A percentile compares a stretch with the other conserved stretches of the same genome.
Evolutionary conservation across 1,140 invertebrate genomes (phyloP).

Genomic region (Leptinotarsa defecta): DNA sequence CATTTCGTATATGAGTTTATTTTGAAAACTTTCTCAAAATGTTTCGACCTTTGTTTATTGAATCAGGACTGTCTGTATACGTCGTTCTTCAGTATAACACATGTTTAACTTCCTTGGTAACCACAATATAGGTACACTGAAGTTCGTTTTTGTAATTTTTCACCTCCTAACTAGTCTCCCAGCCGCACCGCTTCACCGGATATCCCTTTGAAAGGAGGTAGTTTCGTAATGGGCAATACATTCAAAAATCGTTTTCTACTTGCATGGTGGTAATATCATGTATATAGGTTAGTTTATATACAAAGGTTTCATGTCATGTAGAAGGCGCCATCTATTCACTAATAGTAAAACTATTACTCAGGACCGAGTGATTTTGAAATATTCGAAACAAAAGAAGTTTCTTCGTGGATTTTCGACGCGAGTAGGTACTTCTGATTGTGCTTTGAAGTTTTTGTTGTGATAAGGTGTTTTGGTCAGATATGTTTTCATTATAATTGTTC

Average conservation of each 20-base stretch:
- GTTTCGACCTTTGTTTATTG: no score
- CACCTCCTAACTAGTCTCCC: no score
- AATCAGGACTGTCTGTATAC: no score
- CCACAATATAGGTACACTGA: no score
- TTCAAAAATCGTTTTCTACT: conserved; percentile 16
- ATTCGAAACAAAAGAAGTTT: background rate
- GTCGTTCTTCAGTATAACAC: no score
- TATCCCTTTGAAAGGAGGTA: conserved; percentile 27
- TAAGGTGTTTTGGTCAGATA: background rate
- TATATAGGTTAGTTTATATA: no score
- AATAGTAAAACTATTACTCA: conserved; percentile 35
- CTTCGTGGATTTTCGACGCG: conserved; percentile 4
- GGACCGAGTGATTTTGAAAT: conserved; percentile 60
- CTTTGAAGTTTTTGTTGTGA: background rate
- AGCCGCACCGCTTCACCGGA: no score
- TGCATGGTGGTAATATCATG: background rate
- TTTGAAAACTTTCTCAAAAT: no score
- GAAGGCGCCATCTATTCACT: background rate
- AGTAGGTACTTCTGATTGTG: background rate
- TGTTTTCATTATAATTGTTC: conserved; percentile 19
- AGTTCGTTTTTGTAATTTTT: no score
- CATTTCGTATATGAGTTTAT: no score
- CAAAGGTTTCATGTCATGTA: background rate
- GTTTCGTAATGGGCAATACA: conserved; percentile 17
- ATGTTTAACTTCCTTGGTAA: no score